A percentile compares a stretch with the other conserved stretches of the same genome.
Conservation (phyloP, 2,113 vertebrate genomes). For the Empidonax alnorum region DNA sequence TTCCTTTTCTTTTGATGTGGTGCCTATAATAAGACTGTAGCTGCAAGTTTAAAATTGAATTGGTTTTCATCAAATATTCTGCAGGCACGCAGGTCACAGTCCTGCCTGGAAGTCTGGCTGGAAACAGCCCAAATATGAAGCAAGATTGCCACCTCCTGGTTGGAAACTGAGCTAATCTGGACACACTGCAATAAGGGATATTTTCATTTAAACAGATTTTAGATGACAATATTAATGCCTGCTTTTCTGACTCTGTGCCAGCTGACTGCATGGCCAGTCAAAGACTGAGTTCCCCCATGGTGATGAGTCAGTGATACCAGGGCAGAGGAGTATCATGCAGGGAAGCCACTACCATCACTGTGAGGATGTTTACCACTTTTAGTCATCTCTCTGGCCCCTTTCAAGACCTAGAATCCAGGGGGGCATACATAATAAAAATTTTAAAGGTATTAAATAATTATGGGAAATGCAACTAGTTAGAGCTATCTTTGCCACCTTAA, state of each 20-base stretch:
- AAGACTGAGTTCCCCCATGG: fast-evolving
- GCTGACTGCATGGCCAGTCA: background rate
- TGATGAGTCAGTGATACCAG: fast-evolving
- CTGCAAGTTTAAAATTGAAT: background rate
- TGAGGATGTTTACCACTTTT: background rate
- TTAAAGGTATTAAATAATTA: background rate
- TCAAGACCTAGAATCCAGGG: background rate
- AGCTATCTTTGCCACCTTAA: background rate
- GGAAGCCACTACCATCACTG: background rate
- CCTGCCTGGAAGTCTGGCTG: background rate
- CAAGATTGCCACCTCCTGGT: slow-evolving; percentile 51
- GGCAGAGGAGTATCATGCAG: fast-evolving
- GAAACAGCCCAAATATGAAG: background rate
- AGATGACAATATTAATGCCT: no score
- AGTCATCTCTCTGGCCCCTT: background rate
- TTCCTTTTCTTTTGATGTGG: background rate
- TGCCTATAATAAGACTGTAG: background rate
- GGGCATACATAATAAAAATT: background rate
- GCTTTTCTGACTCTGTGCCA: background rate
- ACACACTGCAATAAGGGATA: fast-evolving
- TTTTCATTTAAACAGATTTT: background rate
- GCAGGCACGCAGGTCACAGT: fast-evolving
- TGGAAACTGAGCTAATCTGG: background rate
- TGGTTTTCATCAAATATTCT: background rate
- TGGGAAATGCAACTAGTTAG: background rate